Base-by-base conservation (phyloP, 2,113 vertebrate genomes). In the Labrus mixtus region DNA sequence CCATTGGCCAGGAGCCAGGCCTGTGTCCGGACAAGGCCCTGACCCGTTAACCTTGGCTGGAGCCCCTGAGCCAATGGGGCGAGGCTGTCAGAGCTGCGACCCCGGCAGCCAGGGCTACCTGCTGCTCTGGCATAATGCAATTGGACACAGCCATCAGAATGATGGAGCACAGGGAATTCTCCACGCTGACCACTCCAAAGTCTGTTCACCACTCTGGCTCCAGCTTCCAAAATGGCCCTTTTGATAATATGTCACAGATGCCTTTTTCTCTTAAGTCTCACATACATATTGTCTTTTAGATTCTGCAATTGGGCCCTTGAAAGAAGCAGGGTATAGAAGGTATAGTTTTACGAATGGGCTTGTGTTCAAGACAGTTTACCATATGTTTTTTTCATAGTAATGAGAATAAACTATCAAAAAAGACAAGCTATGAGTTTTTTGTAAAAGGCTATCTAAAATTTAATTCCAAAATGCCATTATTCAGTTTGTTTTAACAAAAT, bases 61-160 rank as follows among this genome's bases (percentile, higher is more conserved):
- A 93, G 90, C 84, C 91, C 88, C 85, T 51, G 0, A 82, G 93
- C 96, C 95, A 96, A 95, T 94, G 88, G 93, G 92, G 91, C 67
- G 83, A 93, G 90, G 78, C 90, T 90, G 87, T 91, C 90, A 91
- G 90, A 62, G 88, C 89, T 76, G 79, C 79, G 92, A 91, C 93
- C 94, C 93, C 48, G 68, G 94, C 94, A 94, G 93, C 95, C 92
- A 91, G 86, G 93, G 95, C 96, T 96, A 97, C 97, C 97, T 98
- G 97, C 97, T 98, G 98, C 94, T 97, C 90, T 68, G 67, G 71
- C 95, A 96, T 92, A 98, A 98, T 94, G 95, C 93, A 79, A 95
- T 96, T 91, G 79, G 96, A 96, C 96, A 96, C 96, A 96, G 95
- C 94, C 92, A 94, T 97, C 91, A 92, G 90, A 89, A 94, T 94